Base-by-base conservation (phyloP, 2,113 vertebrate species). In the Nesogale talazaci region DNA sequence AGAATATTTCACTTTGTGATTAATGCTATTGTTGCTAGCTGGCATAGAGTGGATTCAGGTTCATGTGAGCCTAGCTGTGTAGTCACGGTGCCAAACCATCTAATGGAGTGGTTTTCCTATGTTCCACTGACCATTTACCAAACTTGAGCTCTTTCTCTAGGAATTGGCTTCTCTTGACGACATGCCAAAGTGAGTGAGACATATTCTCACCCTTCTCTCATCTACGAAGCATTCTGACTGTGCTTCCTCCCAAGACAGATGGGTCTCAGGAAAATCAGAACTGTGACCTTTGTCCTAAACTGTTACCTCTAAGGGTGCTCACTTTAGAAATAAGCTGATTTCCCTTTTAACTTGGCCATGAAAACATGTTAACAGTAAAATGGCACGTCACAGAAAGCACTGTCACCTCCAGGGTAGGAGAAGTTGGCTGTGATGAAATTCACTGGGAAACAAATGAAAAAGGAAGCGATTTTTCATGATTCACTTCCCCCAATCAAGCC, bases 381-480 rank as follows among this genome's bases (percentile, higher is more conserved):
- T 56, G 8, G 67, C n/a, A 40, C 16, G 2, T 70, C 83, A 63
- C 36, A 52, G 36, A 23, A 92, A 40, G 78, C 34, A 46, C 65
- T 38, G 29, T 52, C n/a, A 46, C 31, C 59, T 77, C 83, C 77
- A 79, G 72, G 11, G 23, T 83, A 75, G 76, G 17, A 74, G 42
- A 86, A 84, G 29, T 74, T 34, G 86, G 23, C 19, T 87, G 17
- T 83, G 31, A 10, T 78, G 46, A 91, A 92, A 56, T 25, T 12
- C 31, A 70, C 27, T 10, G 9, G 57, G 46, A 7, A n/a, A 75
- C 72, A 70, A 63, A 70, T 17, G 46, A 61, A 80, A 86, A 75
- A 61, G 59, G 46, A 94, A 92, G 63, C 77, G 1, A 95, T 23
- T 92, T 95, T 85, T 75, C 67, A 69, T 65, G 70, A 23, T 6